phyloP scores from a whole-genome alignment of 2,113 vertebrate species.

The Erinaceus europaeus region DNA sequence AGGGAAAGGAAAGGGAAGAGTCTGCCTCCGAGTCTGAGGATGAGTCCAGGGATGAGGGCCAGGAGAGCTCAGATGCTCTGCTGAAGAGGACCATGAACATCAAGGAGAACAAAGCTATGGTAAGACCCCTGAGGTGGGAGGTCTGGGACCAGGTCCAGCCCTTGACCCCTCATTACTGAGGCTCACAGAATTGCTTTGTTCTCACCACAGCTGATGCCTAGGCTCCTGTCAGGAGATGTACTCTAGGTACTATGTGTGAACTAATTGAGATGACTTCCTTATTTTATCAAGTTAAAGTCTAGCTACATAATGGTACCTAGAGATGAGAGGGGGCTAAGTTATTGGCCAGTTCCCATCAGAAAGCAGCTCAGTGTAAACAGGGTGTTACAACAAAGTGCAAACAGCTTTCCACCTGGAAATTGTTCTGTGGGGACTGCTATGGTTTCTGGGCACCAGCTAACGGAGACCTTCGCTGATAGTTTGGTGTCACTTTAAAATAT shows the following conservation, averaged over 20 bases:
- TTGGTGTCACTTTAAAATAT: background rate
- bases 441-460: background rate
- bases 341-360: background rate
- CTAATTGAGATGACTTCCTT: no score
- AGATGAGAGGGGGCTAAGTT: background rate
- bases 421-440: background rate
- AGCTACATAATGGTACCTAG: background rate
- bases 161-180: background rate
- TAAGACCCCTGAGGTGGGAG: conserved; percentile 68
- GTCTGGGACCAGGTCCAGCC: background rate
- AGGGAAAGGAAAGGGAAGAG: conserved; percentile 47
- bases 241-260: background rate
- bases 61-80: conserved; percentile 80
- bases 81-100: conserved; percentile 93
- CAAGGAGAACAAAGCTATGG: conserved; percentile 98
- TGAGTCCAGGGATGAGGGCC: conserved; percentile 71
- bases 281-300: no score
- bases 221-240: background rate
- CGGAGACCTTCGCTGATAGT: background rate
- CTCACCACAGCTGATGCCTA: background rate
- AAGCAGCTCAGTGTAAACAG: background rate
- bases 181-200: rapidly evolving
- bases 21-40: conserved; percentile 83
- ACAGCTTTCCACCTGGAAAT: background rate
- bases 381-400: rapidly evolving